Evolutionary conservation across 1,140 invertebrate genomes (phyloP), one percentile per base, ranked within the genome.

Genomic region (Sweltsa coloradensis): DNA sequence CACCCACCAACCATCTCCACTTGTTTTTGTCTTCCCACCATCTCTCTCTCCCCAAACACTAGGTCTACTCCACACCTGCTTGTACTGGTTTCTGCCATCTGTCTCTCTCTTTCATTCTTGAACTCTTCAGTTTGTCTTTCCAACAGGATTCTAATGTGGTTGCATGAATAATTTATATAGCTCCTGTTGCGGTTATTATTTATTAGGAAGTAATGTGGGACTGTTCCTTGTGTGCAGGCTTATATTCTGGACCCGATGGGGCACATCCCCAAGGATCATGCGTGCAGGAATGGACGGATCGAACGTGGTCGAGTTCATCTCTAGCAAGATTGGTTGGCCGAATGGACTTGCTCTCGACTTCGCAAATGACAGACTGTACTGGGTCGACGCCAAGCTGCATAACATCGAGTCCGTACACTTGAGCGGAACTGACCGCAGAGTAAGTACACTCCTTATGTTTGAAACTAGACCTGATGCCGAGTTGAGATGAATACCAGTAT

Each of bases 231-330:
- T 45, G 54, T 65, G 41, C 52, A 83, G 82, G 5, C 60, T 70
- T 39, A 79, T 93, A 74, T 93, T 81, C 60, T 93, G 89, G 89
- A 79, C 79, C 2, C 87, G 92, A 60, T 91, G 85, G 84, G 81
- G 82, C 7, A 56, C 69, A 6, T 13, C 1, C 39, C 76, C 87
- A 0, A 66, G 79, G 51, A 91, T 95, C 50, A 81, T 78, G 47
- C 63, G 71, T n/a, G 76, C 87, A 6, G 73, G 76, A 13, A 89
- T 96, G 88, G 90, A 97, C 62, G 92, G 92, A 1, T 72, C 72
- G 1, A 64, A 76, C 37, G 67, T 72, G 13, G 61, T 67, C 2
- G 59, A 76, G 0, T 72, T 93, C 16, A 71, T 83, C 1, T 66
- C 74, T 11, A 72, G 76, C 14, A 68, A 83, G 52, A 74, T 72